Percentiles rank a stretch among this genome's conserved stretches.
Evolutionary conservation across 2,113 vertebrate genomes (phyloP).

Genomic region (Ochotona curzoniae): DNA sequence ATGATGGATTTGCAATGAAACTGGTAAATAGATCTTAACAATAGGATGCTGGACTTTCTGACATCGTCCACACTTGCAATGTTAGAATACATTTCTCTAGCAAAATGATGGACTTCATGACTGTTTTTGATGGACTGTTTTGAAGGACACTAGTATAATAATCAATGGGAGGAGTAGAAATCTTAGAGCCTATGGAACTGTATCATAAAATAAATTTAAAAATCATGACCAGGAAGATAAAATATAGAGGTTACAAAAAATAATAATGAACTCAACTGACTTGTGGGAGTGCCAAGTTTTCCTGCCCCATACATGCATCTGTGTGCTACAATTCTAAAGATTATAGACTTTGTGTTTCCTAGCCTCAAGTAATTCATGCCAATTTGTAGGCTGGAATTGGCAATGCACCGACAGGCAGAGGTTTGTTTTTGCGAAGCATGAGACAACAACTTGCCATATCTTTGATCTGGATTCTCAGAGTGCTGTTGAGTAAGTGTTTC

Average conservation of each 20-base stretch:
- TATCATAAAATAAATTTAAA: background rate
- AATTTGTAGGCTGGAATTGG: constrained; percentile 53
- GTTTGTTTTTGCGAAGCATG: constrained; percentile 33
- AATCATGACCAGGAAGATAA: constrained; percentile 5
- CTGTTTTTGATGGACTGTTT: no score
- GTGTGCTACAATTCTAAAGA: constrained; percentile 14
- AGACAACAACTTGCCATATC: constrained; percentile 29
- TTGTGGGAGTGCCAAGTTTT: background rate
- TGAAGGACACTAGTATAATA: no score
- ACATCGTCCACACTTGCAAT: no score
- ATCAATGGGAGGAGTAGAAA: no score
- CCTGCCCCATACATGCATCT: background rate
- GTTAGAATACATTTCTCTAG: no score
- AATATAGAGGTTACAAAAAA: background rate
- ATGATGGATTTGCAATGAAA: no score
- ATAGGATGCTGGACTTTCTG: no score
- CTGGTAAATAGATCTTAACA: no score
- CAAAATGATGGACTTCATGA: no score
- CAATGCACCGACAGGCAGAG: constrained; percentile 15
- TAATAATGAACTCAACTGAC: background rate
- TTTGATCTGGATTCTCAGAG: constrained; percentile 48
- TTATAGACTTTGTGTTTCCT: background rate
- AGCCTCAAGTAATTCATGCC: background rate
- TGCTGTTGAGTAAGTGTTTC: constrained; percentile 51
- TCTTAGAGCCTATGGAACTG: no score